Evolutionary conservation across 1,140 invertebrate genomes (phyloP).

Genomic region (Dinoponera quadriceps): DNA sequence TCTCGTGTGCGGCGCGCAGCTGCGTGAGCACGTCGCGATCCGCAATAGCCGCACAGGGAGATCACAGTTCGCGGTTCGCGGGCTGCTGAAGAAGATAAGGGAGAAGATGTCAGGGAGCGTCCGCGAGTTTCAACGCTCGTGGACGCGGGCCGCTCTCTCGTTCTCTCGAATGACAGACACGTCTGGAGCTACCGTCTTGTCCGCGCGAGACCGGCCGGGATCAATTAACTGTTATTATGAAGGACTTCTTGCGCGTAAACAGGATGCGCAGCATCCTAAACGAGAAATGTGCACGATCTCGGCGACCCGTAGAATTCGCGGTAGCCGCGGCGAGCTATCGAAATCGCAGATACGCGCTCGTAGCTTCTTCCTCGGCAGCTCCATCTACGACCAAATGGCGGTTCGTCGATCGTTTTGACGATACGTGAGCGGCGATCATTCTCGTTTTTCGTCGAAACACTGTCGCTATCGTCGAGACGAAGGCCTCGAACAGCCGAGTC

Average conservation of each 20-base stretch:
- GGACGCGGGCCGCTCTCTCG: constrained; percentile 32
- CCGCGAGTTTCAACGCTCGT: constrained; percentile 49
- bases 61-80: constrained; percentile 28
- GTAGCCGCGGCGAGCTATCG: constrained; percentile 26
- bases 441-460: neutral
- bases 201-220: constrained; percentile 64
- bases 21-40: constrained; percentile 64
- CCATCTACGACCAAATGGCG: neutral
- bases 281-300: neutral
- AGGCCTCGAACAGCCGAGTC: neutral
- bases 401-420: too few species aligned
- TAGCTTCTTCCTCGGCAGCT: neutral
- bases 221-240: constrained; percentile 82
- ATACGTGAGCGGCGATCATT: neutral
- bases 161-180: constrained; percentile 50
- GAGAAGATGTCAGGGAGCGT: constrained; percentile 33
- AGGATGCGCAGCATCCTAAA: constrained; percentile 56
- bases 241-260: constrained; percentile 77
- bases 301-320: constrained; percentile 37
- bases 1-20: constrained; percentile 55
- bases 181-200: constrained; percentile 65
- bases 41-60: constrained; percentile 62
- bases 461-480: neutral
- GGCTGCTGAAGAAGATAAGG: constrained; percentile 48
- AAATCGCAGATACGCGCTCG: constrained; percentile 34